Percentiles rank a stretch among this genome's conserved stretches.
These are phyloP conservation scores for Ethmia dodecea DNA, from an alignment of 2,888 invertebrate genomes.

Conservation along the genomic window DNA sequence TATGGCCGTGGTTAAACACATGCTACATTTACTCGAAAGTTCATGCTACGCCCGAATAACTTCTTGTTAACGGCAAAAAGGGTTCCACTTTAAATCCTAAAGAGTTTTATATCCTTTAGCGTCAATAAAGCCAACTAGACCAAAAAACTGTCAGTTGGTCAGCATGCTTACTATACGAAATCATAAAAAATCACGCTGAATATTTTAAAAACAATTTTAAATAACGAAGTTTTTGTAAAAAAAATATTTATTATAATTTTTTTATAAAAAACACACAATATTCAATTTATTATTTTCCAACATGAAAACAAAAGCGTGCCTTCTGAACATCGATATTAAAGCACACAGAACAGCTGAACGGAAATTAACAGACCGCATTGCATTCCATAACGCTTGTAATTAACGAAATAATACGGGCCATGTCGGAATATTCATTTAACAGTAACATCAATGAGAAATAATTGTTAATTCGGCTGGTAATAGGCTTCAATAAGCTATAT, in stretches of 20 bases:
- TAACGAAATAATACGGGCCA: constrained; percentile 55
- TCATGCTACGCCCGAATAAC: constrained; percentile 65
- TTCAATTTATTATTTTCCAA: too few relatives aligned
- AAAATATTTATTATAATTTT: too few relatives aligned
- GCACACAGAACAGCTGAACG: constrained; percentile 15
- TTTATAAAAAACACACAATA: too few relatives aligned
- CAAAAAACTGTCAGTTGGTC: too few relatives aligned
- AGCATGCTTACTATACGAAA: too few relatives aligned
- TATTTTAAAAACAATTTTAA: too few relatives aligned
- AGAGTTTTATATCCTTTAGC: too few relatives aligned
- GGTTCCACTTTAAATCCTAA: constrained; percentile 37
- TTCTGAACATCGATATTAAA: neutral
- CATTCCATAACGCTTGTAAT: constrained; percentile 59
- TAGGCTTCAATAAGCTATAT: too few relatives aligned
- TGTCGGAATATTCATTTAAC: constrained; percentile 52
- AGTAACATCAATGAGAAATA: constrained; percentile 53
- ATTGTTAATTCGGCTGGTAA: constrained; percentile 32
- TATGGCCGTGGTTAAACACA: constrained; percentile 72
- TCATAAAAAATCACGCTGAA: too few relatives aligned
- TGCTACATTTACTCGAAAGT: constrained; percentile 74
- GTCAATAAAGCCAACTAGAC: too few relatives aligned
- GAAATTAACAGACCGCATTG: constrained; percentile 52
- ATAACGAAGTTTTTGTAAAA: too few relatives aligned
- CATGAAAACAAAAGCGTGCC: too few relatives aligned
- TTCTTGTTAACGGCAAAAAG: constrained; percentile 51